These are phyloP conservation scores for Stomatorhinus ivindoensis DNA, from an alignment of 2,113 vertebrate species.

Conservation along the genomic window DNA sequence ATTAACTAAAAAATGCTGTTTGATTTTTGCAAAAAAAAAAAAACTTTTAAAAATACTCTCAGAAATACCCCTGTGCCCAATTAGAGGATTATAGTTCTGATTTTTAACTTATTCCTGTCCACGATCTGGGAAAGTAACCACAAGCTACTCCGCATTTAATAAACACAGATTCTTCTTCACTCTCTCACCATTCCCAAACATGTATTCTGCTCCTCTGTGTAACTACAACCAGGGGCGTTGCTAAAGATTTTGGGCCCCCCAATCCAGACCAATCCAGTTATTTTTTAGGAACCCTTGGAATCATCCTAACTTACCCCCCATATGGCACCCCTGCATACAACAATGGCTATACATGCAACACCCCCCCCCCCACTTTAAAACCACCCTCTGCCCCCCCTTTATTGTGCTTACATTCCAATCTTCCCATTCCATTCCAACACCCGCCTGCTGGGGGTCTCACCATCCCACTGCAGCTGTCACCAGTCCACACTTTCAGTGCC, in stretches of 20 bases:
- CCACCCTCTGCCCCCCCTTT: slow-evolving; percentile 43
- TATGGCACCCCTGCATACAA: slow-evolving; percentile 2
- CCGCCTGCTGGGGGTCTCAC: slow-evolving; percentile 28
- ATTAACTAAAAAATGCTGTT: slow-evolving; percentile 1
- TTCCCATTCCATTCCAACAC: slow-evolving; percentile 27
- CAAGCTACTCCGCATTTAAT: not conserved
- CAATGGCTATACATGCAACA: slow-evolving; percentile 41
- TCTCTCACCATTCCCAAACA: slow-evolving; percentile 40
- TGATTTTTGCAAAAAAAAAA: not conserved
- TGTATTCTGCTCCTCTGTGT: slow-evolving; percentile 39
- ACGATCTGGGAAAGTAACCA: not conserved
- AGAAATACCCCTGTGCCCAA: not conserved
- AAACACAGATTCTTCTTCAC: slow-evolving; percentile 17
- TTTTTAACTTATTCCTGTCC: not conserved
- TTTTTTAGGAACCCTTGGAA: too few relatives aligned
- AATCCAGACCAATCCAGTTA: too few relatives aligned
- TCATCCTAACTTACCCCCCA: too few relatives aligned
- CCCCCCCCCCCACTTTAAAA: slow-evolving; percentile 49
- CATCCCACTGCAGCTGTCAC: slow-evolving; percentile 33
- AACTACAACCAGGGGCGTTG: slow-evolving; percentile 19
- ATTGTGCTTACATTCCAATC: slow-evolving; percentile 37
- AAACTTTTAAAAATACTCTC: not conserved
- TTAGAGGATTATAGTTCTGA: not conserved
- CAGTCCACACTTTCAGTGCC: slow-evolving; percentile 39
- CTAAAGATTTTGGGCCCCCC: too few relatives aligned